Evolutionary conservation across 1,140 invertebrate genomes (phyloP), one percentile per base, ranked within the genome.

Genomic region (Papilio glaucus): DNA sequence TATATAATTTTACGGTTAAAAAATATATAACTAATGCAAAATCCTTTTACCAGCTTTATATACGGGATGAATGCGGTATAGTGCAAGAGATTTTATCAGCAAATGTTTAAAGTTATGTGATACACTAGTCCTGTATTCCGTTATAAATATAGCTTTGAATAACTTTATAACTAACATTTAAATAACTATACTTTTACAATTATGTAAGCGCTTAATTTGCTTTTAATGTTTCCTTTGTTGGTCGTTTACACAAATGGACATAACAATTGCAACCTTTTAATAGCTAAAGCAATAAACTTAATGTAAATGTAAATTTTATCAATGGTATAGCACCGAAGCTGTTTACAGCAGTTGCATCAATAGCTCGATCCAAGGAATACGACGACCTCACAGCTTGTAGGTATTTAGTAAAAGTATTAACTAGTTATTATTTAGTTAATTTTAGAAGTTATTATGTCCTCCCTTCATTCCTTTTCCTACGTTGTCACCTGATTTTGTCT

Each of bases 141-240:
- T 9, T 24, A 53, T 24, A 53, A 24, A 63, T 53, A 63, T 15
- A 15, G 33, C 33, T 10, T 10, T 63, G 6, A 62, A 29, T 15
- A 62, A 37, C 33, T 33, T 0, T 13, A 33, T 15, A 37, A 37
- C 60, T 29, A 24, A 21, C 12, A 18, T 39, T n/a, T 10, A 65
- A 39, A 65, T 65, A 69, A 26, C 24, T 68, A n/a, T 26, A 68
- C 1, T 67, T 67, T 26, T 7, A 12, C 13, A 2, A 45, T 68
- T 45, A 68, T 69, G 33, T 63, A 38, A 63, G 38, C n/a, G 65
- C 24, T 45, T 69, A 69, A 69, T 69, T 41, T 69, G 42, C 29
- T 69, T 69, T 69, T 69, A 69, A 69, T 68, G 41, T 69, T 29
- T 26, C 41, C 65, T 69, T 69, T 69, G 65, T 69, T n/a, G 13